These are phyloP conservation scores for Pachliopta kotzebuea DNA, from an alignment of 2,888 invertebrate genomes.

Conservation along the genomic window DNA sequence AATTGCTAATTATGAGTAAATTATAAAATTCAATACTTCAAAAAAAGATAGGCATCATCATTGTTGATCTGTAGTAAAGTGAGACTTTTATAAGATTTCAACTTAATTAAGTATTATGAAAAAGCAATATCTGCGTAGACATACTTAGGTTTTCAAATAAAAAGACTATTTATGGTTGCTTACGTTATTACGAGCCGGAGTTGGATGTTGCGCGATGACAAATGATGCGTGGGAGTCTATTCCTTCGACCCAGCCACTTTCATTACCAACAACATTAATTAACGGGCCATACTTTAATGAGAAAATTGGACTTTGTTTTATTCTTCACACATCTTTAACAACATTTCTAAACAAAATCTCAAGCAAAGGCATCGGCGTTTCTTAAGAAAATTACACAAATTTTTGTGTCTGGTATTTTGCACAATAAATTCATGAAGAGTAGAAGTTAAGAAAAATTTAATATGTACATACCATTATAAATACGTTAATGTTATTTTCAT, in stretches of 20 bases:
- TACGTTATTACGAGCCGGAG: slow-evolving; percentile 58
- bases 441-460: too few species aligned
- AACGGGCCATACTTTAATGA: slow-evolving; percentile 65
- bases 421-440: too few species aligned
- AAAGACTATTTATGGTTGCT: slow-evolving; percentile 33
- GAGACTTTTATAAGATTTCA: slow-evolving; percentile 19
- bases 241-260: slow-evolving; percentile 60
- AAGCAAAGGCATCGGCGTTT: not conserved
- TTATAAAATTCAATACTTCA: not conserved
- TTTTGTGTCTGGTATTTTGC: too few species aligned
- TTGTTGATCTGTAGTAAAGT: not conserved
- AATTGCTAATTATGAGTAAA: not conserved
- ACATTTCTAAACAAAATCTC: not conserved
- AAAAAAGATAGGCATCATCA: slow-evolving; percentile 3
- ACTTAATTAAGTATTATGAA: slow-evolving; percentile 18
- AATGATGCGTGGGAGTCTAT: slow-evolving; percentile 74
- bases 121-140: slow-evolving; percentile 18
- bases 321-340: slow-evolving; percentile 38
- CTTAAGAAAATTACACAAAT: too few species aligned
- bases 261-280: slow-evolving; percentile 73
- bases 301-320: slow-evolving; percentile 50
- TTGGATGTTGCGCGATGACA: slow-evolving; percentile 69
- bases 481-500: too few species aligned
- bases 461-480: too few species aligned
- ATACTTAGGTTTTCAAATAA: slow-evolving; percentile 25